Evolutionary conservation across 2,888 invertebrate genomes (phyloP).

Genomic region (Temnothorax ravouxi): DNA sequence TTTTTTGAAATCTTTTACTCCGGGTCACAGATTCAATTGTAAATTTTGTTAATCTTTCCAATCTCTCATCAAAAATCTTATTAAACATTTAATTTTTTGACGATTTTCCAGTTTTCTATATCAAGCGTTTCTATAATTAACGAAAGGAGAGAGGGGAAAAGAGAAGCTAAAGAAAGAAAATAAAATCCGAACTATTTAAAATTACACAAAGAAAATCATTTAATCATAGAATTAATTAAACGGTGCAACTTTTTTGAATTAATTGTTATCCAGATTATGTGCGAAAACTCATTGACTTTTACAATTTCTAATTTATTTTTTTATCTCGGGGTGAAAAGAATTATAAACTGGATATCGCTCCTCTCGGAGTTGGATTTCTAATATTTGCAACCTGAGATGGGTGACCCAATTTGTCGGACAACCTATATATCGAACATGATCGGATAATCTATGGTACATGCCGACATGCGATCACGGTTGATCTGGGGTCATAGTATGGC

Average conservation of each 20-base stretch:
- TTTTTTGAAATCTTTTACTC: neutral
- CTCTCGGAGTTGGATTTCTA: neutral
- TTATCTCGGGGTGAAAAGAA: neutral
- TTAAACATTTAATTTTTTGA: neutral
- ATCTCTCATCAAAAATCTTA: neutral
- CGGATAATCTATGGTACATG: constrained; percentile 69
- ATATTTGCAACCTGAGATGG: constrained; percentile 6
- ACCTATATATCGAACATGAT: constrained; percentile 47
- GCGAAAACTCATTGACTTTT: neutral
- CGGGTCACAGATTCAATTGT: neutral
- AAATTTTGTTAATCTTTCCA: constrained; percentile 2
- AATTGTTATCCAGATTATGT: neutral
- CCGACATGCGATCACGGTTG: constrained; percentile 63
- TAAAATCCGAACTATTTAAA: neutral
- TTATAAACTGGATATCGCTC: neutral
- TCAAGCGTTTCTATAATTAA: neutral
- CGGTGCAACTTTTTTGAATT: neutral
- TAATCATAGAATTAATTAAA: neutral
- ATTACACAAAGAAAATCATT: neutral
- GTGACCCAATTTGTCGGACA: constrained; percentile 24
- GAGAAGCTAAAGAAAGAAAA: neutral
- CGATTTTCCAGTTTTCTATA: neutral
- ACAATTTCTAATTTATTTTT: neutral
- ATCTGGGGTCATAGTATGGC: constrained; percentile 66
- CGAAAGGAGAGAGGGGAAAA: neutral